phyloP scores from a whole-genome alignment of 1,140 invertebrate species.

The Bombus ignitus region DNA sequence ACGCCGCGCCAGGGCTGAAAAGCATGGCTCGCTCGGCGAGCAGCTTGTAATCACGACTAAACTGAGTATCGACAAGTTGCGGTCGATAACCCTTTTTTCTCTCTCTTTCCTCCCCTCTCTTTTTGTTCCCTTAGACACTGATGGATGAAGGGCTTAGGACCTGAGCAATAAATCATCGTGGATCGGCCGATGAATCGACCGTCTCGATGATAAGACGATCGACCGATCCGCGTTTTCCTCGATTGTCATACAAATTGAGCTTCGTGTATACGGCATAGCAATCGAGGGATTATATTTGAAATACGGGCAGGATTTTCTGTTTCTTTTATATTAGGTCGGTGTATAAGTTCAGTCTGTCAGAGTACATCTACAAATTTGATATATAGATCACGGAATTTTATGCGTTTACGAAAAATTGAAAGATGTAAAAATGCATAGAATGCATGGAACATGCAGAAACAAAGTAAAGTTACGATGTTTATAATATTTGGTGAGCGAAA shows the following conservation, averaged over 20 bases:
- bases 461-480: too few relatives aligned
- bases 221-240: conserved; percentile 11
- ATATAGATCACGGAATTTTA: too few relatives aligned
- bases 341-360: neutral
- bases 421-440: too few relatives aligned
- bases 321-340: neutral
- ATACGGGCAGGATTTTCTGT: neutral
- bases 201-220: conserved; percentile 8
- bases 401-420: too few relatives aligned
- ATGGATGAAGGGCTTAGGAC: conserved; percentile 40
- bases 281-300: neutral
- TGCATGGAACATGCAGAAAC: too few relatives aligned
- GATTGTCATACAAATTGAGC: conserved; percentile 27
- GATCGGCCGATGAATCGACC: conserved; percentile 13
- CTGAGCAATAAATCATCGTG: conserved; percentile 29
- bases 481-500: too few relatives aligned
- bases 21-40: neutral
- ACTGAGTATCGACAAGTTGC: conserved; percentile 44
- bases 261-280: neutral
- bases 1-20: neutral
- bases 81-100: conserved; percentile 28
- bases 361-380: too few relatives aligned
- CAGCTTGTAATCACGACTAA: conserved; percentile 44
- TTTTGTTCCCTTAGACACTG: conserved; percentile 12
- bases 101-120: neutral